A percentile compares a stretch with the other conserved stretches of the same genome.
These are phyloP conservation scores for Ancistrus triradiatus DNA, from an alignment of 2,113 vertebrate species.

Conservation along the genomic window DNA sequence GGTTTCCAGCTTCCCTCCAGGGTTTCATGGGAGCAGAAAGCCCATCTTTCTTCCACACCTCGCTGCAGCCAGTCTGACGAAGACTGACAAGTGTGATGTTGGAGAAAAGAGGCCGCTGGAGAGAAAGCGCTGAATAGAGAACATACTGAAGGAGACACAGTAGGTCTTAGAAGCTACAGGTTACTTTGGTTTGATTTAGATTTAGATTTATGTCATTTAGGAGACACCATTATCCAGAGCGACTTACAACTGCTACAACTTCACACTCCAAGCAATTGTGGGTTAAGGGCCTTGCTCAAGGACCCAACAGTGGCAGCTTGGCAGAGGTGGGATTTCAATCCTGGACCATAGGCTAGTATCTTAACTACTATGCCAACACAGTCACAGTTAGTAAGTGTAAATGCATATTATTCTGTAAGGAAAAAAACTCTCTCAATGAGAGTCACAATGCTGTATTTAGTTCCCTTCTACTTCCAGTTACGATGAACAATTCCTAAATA, in stretches of 20 bases:
- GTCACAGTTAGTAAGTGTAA: too few relatives aligned
- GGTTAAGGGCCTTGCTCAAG: too few relatives aligned
- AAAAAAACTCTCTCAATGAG: conserved; percentile 11
- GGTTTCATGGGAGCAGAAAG: neutral
- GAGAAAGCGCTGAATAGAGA: conserved; percentile 31
- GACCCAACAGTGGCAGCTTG: too few relatives aligned
- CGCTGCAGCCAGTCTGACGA: neutral
- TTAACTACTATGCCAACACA: too few relatives aligned
- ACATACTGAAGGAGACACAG: conserved; percentile 21
- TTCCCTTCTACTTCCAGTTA: neutral
- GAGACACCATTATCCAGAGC: too few relatives aligned
- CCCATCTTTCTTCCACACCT: conserved; percentile 12
- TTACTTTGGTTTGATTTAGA: too few relatives aligned
- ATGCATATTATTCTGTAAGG: too few relatives aligned
- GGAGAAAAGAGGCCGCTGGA: neutral
- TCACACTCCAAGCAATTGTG: too few relatives aligned
- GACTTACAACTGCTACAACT: too few relatives aligned
- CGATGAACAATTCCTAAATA: conserved; percentile 17
- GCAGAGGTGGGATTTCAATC: too few relatives aligned
- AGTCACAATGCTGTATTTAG: conserved; percentile 5
- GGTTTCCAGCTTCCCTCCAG: conserved; percentile 15
- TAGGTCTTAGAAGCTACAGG: neutral
- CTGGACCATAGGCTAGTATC: too few relatives aligned
- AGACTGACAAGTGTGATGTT: conserved; percentile 6
- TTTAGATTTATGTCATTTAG: too few relatives aligned